Conservation (phyloP, 2,113 vertebrate species). For the Microcebus jonahi region DNA sequence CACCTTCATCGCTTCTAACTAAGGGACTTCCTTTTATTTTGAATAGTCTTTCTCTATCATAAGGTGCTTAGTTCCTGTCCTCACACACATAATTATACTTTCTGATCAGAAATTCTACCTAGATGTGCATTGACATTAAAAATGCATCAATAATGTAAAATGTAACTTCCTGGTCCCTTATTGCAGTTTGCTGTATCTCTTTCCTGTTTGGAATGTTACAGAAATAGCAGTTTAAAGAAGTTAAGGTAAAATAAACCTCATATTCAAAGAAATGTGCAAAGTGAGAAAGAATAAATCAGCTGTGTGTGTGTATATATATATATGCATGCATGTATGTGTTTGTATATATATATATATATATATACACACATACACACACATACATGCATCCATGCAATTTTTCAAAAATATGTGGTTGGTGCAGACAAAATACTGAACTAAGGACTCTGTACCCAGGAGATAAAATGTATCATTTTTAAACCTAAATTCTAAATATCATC, state of each 20-base stretch:
- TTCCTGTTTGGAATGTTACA: constrained; percentile 25
- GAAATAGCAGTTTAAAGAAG: not conserved
- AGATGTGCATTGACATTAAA: not conserved
- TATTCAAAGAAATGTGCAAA: not conserved
- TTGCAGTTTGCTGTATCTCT: not conserved
- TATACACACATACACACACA: too few species aligned
- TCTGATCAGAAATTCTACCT: constrained; percentile 16
- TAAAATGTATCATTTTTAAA: not conserved
- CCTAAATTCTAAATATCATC: not conserved
- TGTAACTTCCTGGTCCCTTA: not conserved
- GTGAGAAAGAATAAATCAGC: not conserved
- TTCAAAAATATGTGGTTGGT: not conserved
- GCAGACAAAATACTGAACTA: not conserved
- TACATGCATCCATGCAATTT: not conserved
- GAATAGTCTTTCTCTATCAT: not conserved
- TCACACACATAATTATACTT: not conserved
- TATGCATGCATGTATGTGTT: not conserved
- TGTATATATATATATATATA: not conserved
- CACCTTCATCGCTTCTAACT: not conserved
- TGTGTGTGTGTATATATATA: not conserved
- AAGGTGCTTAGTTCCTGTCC: not conserved
- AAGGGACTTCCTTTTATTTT: constrained; percentile 14
- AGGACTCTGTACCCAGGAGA: not conserved
- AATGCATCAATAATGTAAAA: not conserved
- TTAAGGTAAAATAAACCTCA: not conserved